Percentiles rank a stretch among this genome's conserved stretches.
These are phyloP conservation scores for Emydocephalus ijimae DNA, from an alignment of 2,113 vertebrate genomes.

Conservation along the genomic window DNA sequence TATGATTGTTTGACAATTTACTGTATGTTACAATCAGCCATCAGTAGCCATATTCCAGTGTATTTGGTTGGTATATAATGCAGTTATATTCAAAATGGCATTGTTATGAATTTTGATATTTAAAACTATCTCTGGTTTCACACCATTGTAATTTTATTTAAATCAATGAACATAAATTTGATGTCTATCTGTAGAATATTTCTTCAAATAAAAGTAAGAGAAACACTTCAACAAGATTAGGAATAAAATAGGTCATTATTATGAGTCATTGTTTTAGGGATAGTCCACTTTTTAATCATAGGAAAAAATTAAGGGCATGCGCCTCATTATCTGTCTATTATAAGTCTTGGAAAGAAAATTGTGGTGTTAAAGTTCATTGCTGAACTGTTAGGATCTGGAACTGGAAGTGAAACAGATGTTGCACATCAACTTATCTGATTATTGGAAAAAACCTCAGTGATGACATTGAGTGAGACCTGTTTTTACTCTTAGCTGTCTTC, in stretches of 20 bases:
- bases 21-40: background rate
- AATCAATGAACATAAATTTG: background rate
- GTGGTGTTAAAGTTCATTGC: background rate
- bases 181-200: background rate
- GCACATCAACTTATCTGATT: background rate
- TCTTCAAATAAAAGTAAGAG: background rate
- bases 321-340: background rate
- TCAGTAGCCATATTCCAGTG: background rate
- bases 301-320: background rate
- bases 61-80: background rate
- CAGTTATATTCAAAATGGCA: background rate
- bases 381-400: background rate
- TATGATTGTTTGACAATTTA: background rate
- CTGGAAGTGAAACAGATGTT: background rate
- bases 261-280: background rate
- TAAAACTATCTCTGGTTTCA: background rate
- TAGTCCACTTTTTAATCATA: background rate
- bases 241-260: background rate
- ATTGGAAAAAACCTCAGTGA: background rate
- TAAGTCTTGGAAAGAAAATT: background rate
- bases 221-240: background rate
- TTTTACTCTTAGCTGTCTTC: background rate
- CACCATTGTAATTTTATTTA: background rate
- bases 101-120: background rate
- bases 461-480: background rate